Conservation (phyloP, 2,113 vertebrate genomes). For the Chiloscyllium plagiosum region DNA sequence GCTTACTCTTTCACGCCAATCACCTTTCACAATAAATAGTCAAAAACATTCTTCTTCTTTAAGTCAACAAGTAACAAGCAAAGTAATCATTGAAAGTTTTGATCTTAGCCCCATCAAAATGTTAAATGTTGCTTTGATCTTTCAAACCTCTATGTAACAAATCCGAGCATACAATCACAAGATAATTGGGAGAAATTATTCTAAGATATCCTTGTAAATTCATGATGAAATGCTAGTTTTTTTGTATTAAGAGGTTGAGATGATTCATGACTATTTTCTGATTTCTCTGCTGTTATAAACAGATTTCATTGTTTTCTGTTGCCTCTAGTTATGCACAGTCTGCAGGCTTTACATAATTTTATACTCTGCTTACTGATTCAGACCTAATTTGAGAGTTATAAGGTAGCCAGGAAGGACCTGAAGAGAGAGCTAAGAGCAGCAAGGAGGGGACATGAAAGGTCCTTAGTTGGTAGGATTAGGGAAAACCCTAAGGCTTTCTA, state of each 20-base stretch:
- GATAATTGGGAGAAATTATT: not conserved
- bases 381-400: too few species aligned
- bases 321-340: not conserved
- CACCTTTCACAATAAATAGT: not conserved
- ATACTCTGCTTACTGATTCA: too few species aligned
- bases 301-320: not conserved
- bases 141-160: not conserved
- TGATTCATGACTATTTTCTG: not conserved
- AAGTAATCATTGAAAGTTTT: not conserved
- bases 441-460: too few species aligned
- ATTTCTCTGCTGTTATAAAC: not conserved
- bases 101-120: not conserved
- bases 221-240: not conserved
- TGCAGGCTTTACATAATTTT: not conserved
- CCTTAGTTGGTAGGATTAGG: too few species aligned
- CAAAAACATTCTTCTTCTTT: not conserved
- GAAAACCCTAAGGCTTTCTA: too few species aligned
- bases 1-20: too few species aligned
- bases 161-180: not conserved
- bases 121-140: not conserved
- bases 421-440: too few species aligned
- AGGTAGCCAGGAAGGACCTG: too few species aligned
- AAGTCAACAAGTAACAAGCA: not conserved
- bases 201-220: not conserved
- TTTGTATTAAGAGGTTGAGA: not conserved